These are phyloP conservation scores for Perca fluviatilis DNA, from an alignment of 2,113 vertebrate genomes.

Conservation along the genomic window DNA sequence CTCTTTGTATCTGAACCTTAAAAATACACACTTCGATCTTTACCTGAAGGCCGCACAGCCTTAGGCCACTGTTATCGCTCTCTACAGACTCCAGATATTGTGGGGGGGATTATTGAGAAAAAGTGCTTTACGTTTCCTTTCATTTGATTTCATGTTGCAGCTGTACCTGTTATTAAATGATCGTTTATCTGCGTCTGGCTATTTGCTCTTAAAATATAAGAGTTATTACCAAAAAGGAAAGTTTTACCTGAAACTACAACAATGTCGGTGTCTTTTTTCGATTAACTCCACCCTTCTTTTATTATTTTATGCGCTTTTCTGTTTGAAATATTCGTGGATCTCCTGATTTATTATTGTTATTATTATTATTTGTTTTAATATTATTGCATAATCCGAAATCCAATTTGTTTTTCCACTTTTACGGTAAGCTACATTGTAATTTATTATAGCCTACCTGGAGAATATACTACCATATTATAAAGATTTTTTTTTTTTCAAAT, in stretches of 20 bases:
- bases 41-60: conserved; percentile 16
- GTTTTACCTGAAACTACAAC: not conserved
- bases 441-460: conserved; percentile 19
- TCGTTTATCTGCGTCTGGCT: not conserved
- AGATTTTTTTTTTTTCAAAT: conserved; percentile 19
- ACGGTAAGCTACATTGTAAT: conserved; percentile 21
- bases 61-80: not conserved
- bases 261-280: not conserved
- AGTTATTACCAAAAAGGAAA: not conserved
- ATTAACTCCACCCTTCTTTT: not conserved
- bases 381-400: not conserved
- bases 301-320: not conserved
- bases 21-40: not conserved
- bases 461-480: conserved; percentile 1
- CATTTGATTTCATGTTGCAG: not conserved
- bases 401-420: not conserved
- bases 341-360: not conserved
- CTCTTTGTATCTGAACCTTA: conserved; percentile 1
- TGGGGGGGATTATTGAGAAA: not conserved
- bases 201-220: conserved; percentile 4
- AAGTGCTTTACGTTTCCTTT: not conserved
- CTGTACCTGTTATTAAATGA: not conserved
- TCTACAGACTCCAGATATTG: not conserved
- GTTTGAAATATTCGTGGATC: not conserved
- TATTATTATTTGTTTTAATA: conserved; percentile 4